Conservation (phyloP, 2,888 invertebrate genomes). For the Cecidostiba fungosa region DNA sequence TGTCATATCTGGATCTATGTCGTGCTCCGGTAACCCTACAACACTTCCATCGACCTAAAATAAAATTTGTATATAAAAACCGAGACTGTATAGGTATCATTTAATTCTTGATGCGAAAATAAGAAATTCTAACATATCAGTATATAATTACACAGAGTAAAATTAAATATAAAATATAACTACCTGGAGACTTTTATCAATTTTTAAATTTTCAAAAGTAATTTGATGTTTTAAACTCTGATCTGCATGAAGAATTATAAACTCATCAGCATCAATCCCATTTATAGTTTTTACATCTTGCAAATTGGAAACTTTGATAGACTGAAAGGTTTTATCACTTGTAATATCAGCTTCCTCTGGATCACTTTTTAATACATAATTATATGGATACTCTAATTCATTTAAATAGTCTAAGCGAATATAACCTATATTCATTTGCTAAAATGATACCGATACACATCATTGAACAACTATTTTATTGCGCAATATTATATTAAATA, state of each 20-base stretch:
- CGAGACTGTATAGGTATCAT: constrained; percentile 21
- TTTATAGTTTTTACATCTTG: constrained; percentile 80
- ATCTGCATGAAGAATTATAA: constrained; percentile 80
- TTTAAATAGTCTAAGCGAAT: constrained; percentile 80
- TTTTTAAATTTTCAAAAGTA: constrained; percentile 82
- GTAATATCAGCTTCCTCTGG: constrained; percentile 75
- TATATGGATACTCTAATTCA: constrained; percentile 81
- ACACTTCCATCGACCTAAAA: constrained; percentile 81
- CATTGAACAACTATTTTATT: not conserved
- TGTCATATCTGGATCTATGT: constrained; percentile 78
- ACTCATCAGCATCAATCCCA: constrained; percentile 79
- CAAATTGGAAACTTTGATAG: constrained; percentile 77
- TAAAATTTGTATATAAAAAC: constrained; percentile 40
- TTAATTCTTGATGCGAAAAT: not conserved
- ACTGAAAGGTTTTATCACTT: constrained; percentile 81
- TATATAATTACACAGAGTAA: not conserved
- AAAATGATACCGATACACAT: constrained; percentile 38
- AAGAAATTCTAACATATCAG: not conserved
- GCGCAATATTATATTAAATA: not conserved
- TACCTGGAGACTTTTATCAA: constrained; percentile 81
- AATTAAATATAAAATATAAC: not conserved
- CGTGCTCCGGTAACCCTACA: constrained; percentile 72
- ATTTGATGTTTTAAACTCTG: constrained; percentile 80
- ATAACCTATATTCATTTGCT: constrained; percentile 79
- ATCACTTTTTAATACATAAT: constrained; percentile 80